phyloP scores from a whole-genome alignment of 2,113 vertebrate genomes.

The Chlorodrepanis virens region DNA sequence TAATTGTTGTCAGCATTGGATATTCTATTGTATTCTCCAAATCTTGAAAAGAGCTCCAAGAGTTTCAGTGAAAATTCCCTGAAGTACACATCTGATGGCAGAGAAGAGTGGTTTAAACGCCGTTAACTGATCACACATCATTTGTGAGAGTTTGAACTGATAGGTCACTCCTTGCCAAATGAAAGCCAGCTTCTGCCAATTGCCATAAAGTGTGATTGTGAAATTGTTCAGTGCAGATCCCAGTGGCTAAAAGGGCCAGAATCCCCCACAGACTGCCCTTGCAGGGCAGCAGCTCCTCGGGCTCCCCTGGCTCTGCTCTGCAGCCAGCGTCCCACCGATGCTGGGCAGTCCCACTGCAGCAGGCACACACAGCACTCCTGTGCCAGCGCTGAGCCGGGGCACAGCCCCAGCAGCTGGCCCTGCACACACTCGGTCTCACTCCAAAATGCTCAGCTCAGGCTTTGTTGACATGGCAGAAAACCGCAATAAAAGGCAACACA shows the following conservation, averaged over 20 bases:
- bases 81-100: neutral
- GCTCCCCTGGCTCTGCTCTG: neutral
- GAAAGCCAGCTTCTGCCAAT: neutral
- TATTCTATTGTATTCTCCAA: neutral
- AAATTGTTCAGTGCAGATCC: neutral
- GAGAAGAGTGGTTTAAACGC: neutral
- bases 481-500: rapidly evolving
- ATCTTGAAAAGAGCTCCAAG: neutral
- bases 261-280: rapidly evolving
- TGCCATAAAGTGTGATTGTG: neutral
- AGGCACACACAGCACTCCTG: rapidly evolving
- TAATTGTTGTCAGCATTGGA: neutral
- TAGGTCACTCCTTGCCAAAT: neutral
- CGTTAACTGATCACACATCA: neutral
- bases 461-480: neutral
- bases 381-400: neutral
- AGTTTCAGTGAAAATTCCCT: neutral
- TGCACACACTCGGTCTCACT: neutral
- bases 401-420: rapidly evolving
- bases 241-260: neutral
- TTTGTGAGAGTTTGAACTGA: neutral
- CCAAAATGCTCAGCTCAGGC: neutral
- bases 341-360: rapidly evolving
- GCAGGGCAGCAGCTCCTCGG: neutral
- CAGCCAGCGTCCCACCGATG: rapidly evolving